Evolutionary conservation across 2,113 vertebrate species (phyloP).

Genomic region (Corydoras maculifer): DNA sequence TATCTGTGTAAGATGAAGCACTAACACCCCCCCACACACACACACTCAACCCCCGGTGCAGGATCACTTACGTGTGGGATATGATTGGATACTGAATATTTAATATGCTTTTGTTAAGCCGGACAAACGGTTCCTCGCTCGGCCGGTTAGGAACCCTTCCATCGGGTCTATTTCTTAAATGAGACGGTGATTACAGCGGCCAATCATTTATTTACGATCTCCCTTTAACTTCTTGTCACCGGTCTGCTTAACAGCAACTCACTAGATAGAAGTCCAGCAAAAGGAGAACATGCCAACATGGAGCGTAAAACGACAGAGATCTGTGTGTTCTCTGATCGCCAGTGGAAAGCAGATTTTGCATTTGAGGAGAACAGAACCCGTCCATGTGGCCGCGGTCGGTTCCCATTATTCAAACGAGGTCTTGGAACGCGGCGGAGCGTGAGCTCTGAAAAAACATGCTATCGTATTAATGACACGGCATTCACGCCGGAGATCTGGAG

Average conservation of each 20-base stretch:
- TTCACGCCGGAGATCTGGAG: not conserved
- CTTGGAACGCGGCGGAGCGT: conserved; percentile 1
- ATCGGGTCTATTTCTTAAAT: too few species aligned
- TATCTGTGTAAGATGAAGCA: too few species aligned
- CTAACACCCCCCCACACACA: too few species aligned
- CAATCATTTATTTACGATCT: not conserved
- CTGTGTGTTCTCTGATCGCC: conserved; percentile 8
- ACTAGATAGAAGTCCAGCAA: not conserved
- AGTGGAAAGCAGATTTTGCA: conserved; percentile 14
- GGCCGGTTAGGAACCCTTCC: too few species aligned
- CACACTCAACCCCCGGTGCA: too few species aligned
- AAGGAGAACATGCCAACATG: too few species aligned
- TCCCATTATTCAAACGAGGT: conserved; percentile 25
- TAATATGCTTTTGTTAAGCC: conserved; percentile 28
- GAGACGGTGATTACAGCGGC: not conserved
- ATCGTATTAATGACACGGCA: conserved; percentile 15
- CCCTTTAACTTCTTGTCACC: conserved; percentile 13
- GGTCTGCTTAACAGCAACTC: not conserved
- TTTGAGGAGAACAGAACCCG: conserved; percentile 9
- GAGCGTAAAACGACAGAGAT: conserved; percentile 38
- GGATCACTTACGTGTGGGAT: conserved; percentile 15
- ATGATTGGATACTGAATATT: conserved; percentile 31
- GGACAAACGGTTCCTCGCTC: conserved; percentile 16
- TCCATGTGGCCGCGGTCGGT: conserved; percentile 6
- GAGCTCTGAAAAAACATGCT: conserved; percentile 5